Evolutionary conservation across 2,888 invertebrate species (phyloP), one percentile per base, ranked within the genome.

Genomic region (Lissonota sp.): DNA sequence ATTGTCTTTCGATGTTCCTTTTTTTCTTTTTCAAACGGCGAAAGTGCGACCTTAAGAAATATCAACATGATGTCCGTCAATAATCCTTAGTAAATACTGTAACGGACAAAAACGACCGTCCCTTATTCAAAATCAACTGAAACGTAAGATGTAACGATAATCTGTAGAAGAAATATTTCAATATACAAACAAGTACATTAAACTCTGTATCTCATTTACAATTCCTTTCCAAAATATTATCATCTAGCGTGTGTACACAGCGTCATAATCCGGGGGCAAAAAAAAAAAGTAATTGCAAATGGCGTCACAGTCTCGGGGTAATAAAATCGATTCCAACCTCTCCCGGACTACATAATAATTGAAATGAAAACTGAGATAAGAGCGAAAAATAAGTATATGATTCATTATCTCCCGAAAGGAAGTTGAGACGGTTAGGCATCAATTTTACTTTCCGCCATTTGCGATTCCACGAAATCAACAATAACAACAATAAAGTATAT

Each of bases 401-500:
- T 14, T 72, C 75, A 79, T 82, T 44, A 69, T 60, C 12, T 63
- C 39, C 55, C n/a, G 6, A 63, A 67, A 51, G 39, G 57, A 66
- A 78, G 74, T 80, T 58, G 26, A 6, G 62, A 74, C n/a, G n/a
- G n/a, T n/a, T 62, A 62, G 3, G 42, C 49, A 39, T 67, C 44
- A 58, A 69, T 75, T n/a, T 39, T 46, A 51, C 6, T 37, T 44
- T 81, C 71, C 73, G 82, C 79, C 79, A 82, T 82, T 76, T 71
- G 79, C 79, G 67, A 76, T 75, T 37, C 55, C 62, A 57, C 39
- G 10, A 72, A 51, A 42, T 40, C 14, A 57, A 67, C 58, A 71
- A 82, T 64, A 70, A 82, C 55, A 75, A 82, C 66, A 77, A 78
- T 57, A 70, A 71, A 44, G 51, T 44, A 79, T 76, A 72, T 69